Evolutionary conservation across 2,888 invertebrate species (phyloP), one percentile per base, ranked within the genome.

Genomic region (Bimastos eiseni): DNA sequence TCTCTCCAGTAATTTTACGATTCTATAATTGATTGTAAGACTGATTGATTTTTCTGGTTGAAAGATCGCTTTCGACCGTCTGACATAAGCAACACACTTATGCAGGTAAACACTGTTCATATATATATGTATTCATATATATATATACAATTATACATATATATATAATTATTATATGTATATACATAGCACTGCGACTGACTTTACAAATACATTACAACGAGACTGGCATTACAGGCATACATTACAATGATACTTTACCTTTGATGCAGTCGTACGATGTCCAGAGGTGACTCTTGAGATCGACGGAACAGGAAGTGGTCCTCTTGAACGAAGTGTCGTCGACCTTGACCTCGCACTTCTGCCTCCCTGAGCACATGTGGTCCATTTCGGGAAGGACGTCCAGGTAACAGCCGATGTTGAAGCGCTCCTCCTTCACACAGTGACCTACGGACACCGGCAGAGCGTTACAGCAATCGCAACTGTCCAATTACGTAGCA

Each of bases 231-330:
- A 49, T 70, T 30, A 70, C 19, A 49, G 49, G 19, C 19, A n/a
- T 70, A n/a, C n/a, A 49, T 49, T 49, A 6, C 70, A 70, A 30
- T 6, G 49, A 49, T n/a, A n/a, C n/a, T 36, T 41, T 2, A 90
- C 90, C 90, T 70, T 89, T 89, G 49, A 90, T 37, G 83, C 90
- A 90, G 24, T 49, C 89, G 89, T 90, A 83, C 17, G 55, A 30
- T 15, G 89, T 36, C 90, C 90, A 90, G 37, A 90, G 90, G 83
- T 90, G 89, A 44, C 36, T 90, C 38, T 89, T 90, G 11, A 90
- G 83, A n/a, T 90, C 90, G 21, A n/a, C 30, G 83, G 89, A 89
- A 36, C 90, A 90, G 5, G 49, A 30, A 34, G 83, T 89, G 55
- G 41, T 24, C 36, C 89, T 44, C 55, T 89, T 89, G 89, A 89